Conservation (phyloP, 2,888 invertebrate species). For the Catocala sponsa region DNA sequence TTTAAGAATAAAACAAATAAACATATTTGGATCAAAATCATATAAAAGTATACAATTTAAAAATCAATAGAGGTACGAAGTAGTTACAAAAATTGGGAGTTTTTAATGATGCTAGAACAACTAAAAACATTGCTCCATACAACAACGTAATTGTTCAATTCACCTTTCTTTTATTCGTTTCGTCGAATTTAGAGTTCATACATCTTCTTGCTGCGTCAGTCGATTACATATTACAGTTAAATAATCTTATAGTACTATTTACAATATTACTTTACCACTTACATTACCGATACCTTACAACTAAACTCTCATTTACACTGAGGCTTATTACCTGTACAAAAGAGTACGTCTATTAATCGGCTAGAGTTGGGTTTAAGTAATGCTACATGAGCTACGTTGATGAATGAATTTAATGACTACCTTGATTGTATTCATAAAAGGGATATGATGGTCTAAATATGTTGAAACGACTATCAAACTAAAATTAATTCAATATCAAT, state of each 20-base stretch:
- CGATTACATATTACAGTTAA: slow-evolving; percentile 33
- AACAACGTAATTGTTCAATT: background rate
- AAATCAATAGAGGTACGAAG: no score
- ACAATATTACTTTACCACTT: slow-evolving; percentile 45
- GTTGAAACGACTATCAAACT: background rate
- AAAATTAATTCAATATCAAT: background rate
- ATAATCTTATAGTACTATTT: slow-evolving; percentile 43
- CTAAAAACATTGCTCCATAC: background rate
- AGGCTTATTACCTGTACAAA: slow-evolving; percentile 27
- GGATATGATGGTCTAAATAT: background rate
- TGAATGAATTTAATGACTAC: no score
- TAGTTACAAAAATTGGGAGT: no score
- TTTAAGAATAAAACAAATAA: no score
- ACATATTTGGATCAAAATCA: no score
- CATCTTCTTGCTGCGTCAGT: slow-evolving; percentile 28
- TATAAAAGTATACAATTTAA: no score
- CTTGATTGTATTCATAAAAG: no score
- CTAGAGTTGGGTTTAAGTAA: slow-evolving; percentile 16
- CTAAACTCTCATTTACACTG: slow-evolving; percentile 22
- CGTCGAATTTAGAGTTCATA: background rate
- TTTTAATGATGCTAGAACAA: background rate
- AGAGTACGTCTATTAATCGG: background rate
- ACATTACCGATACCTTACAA: slow-evolving; percentile 51
- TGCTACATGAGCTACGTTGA: no score
- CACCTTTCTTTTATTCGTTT: background rate